phyloP scores from a whole-genome alignment of 1,140 invertebrate species.

The Drosophila lacteicornis region DNA sequence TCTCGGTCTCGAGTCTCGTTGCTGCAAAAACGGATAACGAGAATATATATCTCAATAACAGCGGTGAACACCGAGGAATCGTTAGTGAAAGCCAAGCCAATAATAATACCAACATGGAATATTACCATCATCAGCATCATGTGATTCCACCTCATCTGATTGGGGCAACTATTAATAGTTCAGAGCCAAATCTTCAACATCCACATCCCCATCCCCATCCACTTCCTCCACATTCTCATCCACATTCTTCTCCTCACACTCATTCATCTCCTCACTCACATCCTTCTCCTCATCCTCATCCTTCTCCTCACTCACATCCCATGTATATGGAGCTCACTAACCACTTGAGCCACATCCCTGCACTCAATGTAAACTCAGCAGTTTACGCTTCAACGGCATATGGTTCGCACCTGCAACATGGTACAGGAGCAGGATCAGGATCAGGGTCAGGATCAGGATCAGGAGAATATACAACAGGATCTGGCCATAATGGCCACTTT shows the following conservation, averaged over 20 bases:
- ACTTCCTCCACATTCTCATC: slow-evolving; percentile 50
- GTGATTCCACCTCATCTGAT: slow-evolving; percentile 65
- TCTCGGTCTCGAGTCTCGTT: slow-evolving; percentile 72
- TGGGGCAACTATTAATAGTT: slow-evolving; percentile 44
- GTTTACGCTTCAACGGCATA: slow-evolving; percentile 60
- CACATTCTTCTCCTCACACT: slow-evolving; percentile 51
- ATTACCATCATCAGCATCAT: slow-evolving; percentile 68
- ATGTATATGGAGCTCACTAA: slow-evolving; percentile 80
- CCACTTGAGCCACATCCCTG: slow-evolving; percentile 60
- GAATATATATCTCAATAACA: slow-evolving; percentile 39
- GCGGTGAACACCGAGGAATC: slow-evolving; percentile 9
- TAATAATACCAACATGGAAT: slow-evolving; percentile 39
- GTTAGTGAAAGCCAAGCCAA: slow-evolving; percentile 14
- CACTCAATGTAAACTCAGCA: slow-evolving; percentile 62
- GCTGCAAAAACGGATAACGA: slow-evolving; percentile 47
- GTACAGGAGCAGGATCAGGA: slow-evolving; percentile 3
- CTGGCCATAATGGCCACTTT: slow-evolving; percentile 24
- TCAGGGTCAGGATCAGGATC: slow-evolving; percentile 5
- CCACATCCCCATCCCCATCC: slow-evolving; percentile 5
- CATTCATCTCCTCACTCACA: slow-evolving; percentile 59
- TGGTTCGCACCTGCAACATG: slow-evolving; percentile 56
- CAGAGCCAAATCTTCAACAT: slow-evolving; percentile 21
- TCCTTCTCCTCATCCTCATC: slow-evolving; percentile 46
- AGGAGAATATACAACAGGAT: slow-evolving; percentile 24
- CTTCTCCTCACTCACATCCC: slow-evolving; percentile 60